Conservation (phyloP, 2,113 vertebrate species). For the Parotia lawesii region DNA sequence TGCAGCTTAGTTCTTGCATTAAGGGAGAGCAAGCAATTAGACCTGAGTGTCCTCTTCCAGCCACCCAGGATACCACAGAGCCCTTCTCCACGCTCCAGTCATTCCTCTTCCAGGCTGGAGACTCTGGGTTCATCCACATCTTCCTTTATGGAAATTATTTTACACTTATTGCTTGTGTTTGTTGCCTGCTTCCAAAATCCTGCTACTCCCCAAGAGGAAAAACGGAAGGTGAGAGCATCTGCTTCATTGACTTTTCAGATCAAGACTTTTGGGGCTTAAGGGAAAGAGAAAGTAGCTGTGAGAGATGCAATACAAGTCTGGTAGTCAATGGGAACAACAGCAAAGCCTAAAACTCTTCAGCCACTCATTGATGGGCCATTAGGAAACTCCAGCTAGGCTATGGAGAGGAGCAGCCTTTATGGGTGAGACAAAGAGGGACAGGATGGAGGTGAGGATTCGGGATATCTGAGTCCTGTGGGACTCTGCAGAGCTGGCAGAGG, state of each 20-base stretch:
- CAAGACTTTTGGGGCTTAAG: background rate
- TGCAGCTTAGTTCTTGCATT: background rate
- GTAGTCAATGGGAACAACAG: rapidly evolving
- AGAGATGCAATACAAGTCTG: background rate
- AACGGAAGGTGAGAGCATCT: background rate
- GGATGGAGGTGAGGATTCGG: rapidly evolving
- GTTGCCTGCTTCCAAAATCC: background rate
- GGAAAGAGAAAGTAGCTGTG: background rate
- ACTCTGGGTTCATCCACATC: background rate
- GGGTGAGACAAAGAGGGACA: background rate
- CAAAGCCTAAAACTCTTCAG: background rate
- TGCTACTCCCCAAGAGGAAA: rapidly evolving
- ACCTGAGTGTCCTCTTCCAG: background rate
- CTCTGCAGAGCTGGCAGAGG: background rate
- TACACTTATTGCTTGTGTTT: background rate
- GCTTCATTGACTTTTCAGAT: background rate
- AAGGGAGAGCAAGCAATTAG: background rate
- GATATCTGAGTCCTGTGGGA: background rate
- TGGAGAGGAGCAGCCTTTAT: background rate
- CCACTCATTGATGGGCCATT: rapidly evolving
- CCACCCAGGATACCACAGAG: background rate
- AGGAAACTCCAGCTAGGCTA: background rate
- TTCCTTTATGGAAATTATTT: background rate
- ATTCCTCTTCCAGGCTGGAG: background rate
- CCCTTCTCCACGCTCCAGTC: background rate